Evolutionary conservation across 2,797 vertebrate genomes (phyloP), one percentile per base, ranked within the genome.

Genomic region (Acanthurus tractus): DNA sequence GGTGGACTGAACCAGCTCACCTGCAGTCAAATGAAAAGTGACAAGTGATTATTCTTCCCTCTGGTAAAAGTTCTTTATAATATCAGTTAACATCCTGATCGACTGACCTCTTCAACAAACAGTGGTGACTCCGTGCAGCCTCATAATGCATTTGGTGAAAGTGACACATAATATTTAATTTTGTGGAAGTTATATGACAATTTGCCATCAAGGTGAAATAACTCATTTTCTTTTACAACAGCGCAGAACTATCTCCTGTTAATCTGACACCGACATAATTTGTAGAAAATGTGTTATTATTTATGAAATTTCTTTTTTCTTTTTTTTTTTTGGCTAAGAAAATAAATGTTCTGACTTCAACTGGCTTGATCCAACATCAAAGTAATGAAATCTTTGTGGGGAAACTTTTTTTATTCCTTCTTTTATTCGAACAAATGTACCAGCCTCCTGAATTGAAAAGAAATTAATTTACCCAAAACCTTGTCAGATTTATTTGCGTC

Each of bases 11-110:
- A 63, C 44, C 53, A 45, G 40, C 52, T 53, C 54, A 52, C 34
- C 17, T 20, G 38, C 13, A 50, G 14, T 56, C 66, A 22, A 76
- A 61, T 52, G 25, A 46, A 64, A 76, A 69, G 23, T 62, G 49
- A 63, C 13, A 55, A 38, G 23, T 44, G n/a, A 38, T 8, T 57
- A 50, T 36, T 73, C 17, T 65, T 50, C 45, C 36, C 54, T 34
- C 34, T 15, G 45, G 12, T 14, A 56, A 48, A 55, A 23, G 58
- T 38, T 63, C 8, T 38, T 13, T 49, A 61, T 45, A 38, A 70
- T 70, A 13, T 22, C 38, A 59, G 2, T 56, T 56, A 22, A 77
- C 79, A 63, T 59, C 29, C 18, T 62, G 46, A 54, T 71, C 29
- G 36, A 61, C 4, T 74, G 48, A 80, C n/a, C 63, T 56, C 4